Conservation (phyloP, 2,888 invertebrate species). For the Pycnomerus fuliginosus region DNA sequence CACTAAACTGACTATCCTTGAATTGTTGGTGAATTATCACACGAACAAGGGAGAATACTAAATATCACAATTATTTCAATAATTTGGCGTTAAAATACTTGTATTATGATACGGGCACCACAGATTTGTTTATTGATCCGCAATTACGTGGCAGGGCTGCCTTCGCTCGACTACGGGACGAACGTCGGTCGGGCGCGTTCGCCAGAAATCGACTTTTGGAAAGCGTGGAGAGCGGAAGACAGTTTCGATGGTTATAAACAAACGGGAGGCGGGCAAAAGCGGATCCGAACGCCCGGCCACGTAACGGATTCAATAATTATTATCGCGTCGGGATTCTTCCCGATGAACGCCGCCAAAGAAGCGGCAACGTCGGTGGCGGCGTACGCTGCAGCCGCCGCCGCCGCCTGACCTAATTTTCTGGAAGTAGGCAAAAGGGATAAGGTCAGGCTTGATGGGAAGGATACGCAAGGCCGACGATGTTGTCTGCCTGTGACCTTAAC, state of each 20-base stretch:
- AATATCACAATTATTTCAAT: constrained; percentile 53
- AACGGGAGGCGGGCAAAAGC: constrained; percentile 1
- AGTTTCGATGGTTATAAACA: constrained; percentile 34
- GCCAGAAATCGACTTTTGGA: constrained; percentile 30
- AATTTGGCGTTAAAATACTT: constrained; percentile 54
- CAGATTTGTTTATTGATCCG: constrained; percentile 51
- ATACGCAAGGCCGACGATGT: constrained; percentile 16
- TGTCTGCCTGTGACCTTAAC: constrained; percentile 15
- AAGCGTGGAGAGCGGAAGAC: constrained; percentile 39
- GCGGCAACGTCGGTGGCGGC: constrained; percentile 14
- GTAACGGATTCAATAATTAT: background rate
- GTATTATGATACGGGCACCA: constrained; percentile 46
- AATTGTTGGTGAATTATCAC: constrained; percentile 44
- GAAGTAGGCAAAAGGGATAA: constrained; percentile 27
- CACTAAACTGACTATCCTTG: constrained; percentile 28
- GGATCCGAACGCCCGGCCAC: background rate
- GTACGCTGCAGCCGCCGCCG: constrained; percentile 19
- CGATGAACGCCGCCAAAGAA: constrained; percentile 6
- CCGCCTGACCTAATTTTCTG: constrained; percentile 23
- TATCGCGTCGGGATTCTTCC: no score
- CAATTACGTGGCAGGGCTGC: constrained; percentile 51
- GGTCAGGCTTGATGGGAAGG: constrained; percentile 26
- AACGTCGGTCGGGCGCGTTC: constrained; percentile 13
- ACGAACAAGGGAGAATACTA: constrained; percentile 50
- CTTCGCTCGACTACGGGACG: constrained; percentile 27